Percentiles rank a stretch among this genome's conserved stretches.
Conservation (phyloP, 2,797 vertebrate species). For the Coregonus suidteri region DNA sequence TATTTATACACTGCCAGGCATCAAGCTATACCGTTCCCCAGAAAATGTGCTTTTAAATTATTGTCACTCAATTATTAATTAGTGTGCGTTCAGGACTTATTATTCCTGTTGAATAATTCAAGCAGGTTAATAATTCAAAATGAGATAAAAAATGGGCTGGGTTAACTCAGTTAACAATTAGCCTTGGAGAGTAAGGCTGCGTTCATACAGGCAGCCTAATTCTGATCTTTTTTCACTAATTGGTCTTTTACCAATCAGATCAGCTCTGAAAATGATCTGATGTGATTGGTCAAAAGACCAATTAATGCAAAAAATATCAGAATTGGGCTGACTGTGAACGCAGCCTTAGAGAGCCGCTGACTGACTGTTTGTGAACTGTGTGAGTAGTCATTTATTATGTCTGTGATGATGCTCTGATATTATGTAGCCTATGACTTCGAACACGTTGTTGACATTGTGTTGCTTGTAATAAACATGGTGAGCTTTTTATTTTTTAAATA, state of each 20-base stretch:
- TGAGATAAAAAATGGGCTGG: conserved; percentile 59
- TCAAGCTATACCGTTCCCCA: conserved; percentile 22
- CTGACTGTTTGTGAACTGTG: too few relatives aligned
- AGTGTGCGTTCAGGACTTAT: conserved; percentile 61
- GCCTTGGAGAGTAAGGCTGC: not conserved
- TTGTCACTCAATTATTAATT: conserved; percentile 64
- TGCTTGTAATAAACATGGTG: not conserved
- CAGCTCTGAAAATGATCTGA: too few relatives aligned
- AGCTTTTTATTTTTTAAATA: too few relatives aligned
- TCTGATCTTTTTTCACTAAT: conserved; percentile 1
- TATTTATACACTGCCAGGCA: conserved; percentile 39
- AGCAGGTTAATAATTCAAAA: conserved; percentile 66
- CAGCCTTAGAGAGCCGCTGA: too few relatives aligned
- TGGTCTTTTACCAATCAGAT: too few relatives aligned
- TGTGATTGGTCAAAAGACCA: too few relatives aligned
- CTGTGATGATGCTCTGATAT: too few relatives aligned
- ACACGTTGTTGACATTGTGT: not conserved
- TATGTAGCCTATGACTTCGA: too few relatives aligned
- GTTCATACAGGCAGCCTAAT: too few relatives aligned
- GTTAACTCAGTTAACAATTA: conserved; percentile 56
- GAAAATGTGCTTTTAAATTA: conserved; percentile 57
- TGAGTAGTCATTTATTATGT: too few relatives aligned
- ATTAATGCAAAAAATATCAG: too few relatives aligned
- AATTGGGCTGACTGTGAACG: too few relatives aligned
- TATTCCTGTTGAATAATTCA: conserved; percentile 71